Evolutionary conservation across 2,888 invertebrate species (phyloP).

Genomic region (Diloba caeruleocephala): DNA sequence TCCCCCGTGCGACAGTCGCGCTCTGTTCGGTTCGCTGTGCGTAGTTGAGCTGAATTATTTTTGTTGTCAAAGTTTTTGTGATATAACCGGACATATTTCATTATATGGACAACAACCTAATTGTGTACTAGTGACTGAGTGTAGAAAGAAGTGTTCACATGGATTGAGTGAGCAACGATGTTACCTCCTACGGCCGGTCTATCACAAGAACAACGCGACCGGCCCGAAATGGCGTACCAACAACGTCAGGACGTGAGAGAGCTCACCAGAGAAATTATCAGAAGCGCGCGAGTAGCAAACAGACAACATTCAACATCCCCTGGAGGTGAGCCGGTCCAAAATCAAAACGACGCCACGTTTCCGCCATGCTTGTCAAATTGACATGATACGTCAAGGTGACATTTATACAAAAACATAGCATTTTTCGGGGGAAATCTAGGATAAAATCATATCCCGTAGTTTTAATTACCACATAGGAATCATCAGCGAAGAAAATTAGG

Average conservation of each 20-base stretch:
- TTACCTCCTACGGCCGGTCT: slow-evolving; percentile 87
- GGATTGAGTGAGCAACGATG: slow-evolving; percentile 84
- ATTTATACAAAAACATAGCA: slow-evolving; percentile 84
- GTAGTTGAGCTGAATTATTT: slow-evolving; percentile 71
- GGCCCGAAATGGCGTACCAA: slow-evolving; percentile 85
- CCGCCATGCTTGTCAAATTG: slow-evolving; percentile 89
- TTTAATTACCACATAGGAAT: slow-evolving; percentile 45
- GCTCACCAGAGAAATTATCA: slow-evolving; percentile 83
- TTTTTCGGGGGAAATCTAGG: slow-evolving; percentile 66
- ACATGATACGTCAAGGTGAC: slow-evolving; percentile 89
- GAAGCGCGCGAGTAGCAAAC: slow-evolving; percentile 81
- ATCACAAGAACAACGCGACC: slow-evolving; percentile 84
- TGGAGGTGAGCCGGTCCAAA: slow-evolving; percentile 82
- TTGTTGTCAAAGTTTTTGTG: slow-evolving; percentile 62
- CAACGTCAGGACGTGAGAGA: slow-evolving; percentile 84
- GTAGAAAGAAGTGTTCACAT: slow-evolving; percentile 72
- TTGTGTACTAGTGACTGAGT: slow-evolving; percentile 66
- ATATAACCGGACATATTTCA: slow-evolving; percentile 44
- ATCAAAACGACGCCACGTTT: slow-evolving; percentile 88
- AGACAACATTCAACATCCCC: slow-evolving; percentile 83
- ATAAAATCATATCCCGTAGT: slow-evolving; percentile 56
- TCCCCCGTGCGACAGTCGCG: slow-evolving; percentile 83
- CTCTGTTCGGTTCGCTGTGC: slow-evolving; percentile 80
- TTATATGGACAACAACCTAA: slow-evolving; percentile 54
- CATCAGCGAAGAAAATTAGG: slow-evolving; percentile 64